These are phyloP conservation scores for Gymnoscopelus braueri DNA, from an alignment of 2,797 vertebrate species.

Conservation along the genomic window DNA sequence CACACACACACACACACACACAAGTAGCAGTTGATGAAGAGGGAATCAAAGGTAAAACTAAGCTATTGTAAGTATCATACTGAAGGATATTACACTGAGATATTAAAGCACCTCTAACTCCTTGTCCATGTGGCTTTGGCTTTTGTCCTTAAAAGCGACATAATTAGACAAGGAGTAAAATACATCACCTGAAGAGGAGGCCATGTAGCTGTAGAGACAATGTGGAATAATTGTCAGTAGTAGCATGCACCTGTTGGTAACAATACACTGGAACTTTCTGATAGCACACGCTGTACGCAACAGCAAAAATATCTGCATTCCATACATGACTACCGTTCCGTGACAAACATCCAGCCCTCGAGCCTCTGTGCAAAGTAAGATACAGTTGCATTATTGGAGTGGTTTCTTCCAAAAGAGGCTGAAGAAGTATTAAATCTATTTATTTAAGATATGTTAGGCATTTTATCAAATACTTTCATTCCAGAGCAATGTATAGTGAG, in stretches of 20 bases:
- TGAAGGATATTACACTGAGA: too few relatives aligned
- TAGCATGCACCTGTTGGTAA: conserved; percentile 68
- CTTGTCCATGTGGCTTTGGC: too few relatives aligned
- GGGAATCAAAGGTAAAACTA: too few relatives aligned
- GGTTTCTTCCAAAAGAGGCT: conserved; percentile 5
- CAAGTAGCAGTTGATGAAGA: too few relatives aligned
- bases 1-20: too few relatives aligned
- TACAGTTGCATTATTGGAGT: conserved; percentile 1
- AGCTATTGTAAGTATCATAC: too few relatives aligned
- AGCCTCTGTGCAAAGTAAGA: not conserved
- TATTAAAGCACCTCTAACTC: too few relatives aligned
- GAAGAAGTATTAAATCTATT: not conserved
- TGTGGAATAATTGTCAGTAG: conserved; percentile 42
- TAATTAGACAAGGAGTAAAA: not conserved
- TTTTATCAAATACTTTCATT: too few relatives aligned
- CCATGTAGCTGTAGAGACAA: conserved; percentile 39
- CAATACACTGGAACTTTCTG: conserved; percentile 51
- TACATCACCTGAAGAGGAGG: not conserved
- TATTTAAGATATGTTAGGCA: too few relatives aligned
- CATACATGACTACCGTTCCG: conserved; percentile 46
- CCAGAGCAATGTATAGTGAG: too few relatives aligned
- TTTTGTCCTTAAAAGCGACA: too few relatives aligned
- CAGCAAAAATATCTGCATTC: conserved; percentile 67
- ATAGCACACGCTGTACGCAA: conserved; percentile 24
- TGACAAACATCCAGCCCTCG: conserved; percentile 10